Percentiles rank a stretch among this genome's conserved stretches.
These are phyloP conservation scores for Drosophila tanythrix DNA, from an alignment of 2,888 invertebrate genomes.

Conservation along the genomic window DNA sequence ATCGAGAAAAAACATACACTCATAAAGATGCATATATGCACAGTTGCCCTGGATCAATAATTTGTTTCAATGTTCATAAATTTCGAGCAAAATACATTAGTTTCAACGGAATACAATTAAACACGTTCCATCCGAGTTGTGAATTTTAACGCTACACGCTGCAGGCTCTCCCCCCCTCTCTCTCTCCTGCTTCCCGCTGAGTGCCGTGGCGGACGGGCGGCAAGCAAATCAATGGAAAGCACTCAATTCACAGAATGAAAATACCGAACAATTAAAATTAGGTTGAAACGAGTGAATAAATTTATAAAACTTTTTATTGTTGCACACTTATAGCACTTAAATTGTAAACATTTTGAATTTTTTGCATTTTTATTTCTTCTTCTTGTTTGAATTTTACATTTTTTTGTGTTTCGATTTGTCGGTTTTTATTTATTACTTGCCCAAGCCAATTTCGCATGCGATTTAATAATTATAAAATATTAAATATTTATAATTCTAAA, in stretches of 20 bases:
- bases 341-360: constrained; percentile 65
- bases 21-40: background rate
- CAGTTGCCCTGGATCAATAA: constrained; percentile 26
- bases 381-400: constrained; percentile 28
- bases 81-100: constrained; percentile 9
- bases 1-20: background rate
- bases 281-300: constrained; percentile 48
- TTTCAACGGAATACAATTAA: constrained; percentile 24
- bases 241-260: constrained; percentile 43
- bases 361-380: constrained; percentile 14
- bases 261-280: constrained; percentile 23
- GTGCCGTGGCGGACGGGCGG: background rate
- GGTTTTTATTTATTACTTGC: background rate
- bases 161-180: background rate
- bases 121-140: constrained; percentile 17
- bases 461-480: constrained; percentile 52
- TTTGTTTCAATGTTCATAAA: constrained; percentile 18
- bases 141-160: constrained; percentile 11
- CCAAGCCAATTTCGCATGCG: constrained; percentile 28
- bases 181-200: too few species aligned
- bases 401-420: constrained; percentile 27
- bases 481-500: constrained; percentile 51
- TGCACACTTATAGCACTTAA: constrained; percentile 78
- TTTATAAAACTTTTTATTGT: constrained; percentile 74
- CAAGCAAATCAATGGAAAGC: constrained; percentile 33